Percentiles rank a stretch among this genome's conserved stretches.
These are phyloP conservation scores for Catharus minimus DNA, from an alignment of 2,113 vertebrate genomes.

Conservation along the genomic window DNA sequence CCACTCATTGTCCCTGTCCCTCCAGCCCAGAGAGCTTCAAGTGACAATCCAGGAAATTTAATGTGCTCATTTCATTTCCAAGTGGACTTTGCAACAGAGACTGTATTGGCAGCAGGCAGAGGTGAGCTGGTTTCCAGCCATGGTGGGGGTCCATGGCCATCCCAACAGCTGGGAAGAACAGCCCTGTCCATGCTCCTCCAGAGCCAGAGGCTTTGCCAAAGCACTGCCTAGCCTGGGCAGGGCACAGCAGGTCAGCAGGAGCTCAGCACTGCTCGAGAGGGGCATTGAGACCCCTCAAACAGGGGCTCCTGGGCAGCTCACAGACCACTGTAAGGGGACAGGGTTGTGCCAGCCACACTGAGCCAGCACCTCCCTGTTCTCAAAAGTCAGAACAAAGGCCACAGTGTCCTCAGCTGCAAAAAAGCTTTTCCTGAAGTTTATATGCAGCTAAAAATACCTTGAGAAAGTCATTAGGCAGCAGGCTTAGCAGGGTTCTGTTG, in stretches of 20 bases:
- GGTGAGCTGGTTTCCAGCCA: neutral
- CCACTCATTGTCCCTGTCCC: neutral
- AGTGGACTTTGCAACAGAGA: neutral
- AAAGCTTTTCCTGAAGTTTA: conserved; percentile 48
- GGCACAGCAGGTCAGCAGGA: neutral
- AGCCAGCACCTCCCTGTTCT: neutral
- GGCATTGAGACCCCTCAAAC: accelerated
- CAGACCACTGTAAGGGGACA: neutral
- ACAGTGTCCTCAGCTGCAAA: neutral
- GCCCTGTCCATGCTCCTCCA: neutral
- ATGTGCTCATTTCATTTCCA: neutral
- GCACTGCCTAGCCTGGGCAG: accelerated
- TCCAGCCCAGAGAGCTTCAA: neutral
- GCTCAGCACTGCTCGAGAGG: neutral
- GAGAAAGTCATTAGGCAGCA: conserved; percentile 8
- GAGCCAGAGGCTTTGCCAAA: neutral
- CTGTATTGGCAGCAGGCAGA: neutral
- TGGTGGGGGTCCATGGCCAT: neutral
- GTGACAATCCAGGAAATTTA: neutral
- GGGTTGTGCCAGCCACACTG: neutral
- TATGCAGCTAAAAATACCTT: conserved; percentile 51
- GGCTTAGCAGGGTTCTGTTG: neutral
- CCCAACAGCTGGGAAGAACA: neutral
- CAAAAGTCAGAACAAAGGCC: conserved; percentile 47
- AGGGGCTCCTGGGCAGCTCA: neutral